Base-by-base conservation (phyloP, 2,113 vertebrate genomes). In the Psophia crepitans region DNA sequence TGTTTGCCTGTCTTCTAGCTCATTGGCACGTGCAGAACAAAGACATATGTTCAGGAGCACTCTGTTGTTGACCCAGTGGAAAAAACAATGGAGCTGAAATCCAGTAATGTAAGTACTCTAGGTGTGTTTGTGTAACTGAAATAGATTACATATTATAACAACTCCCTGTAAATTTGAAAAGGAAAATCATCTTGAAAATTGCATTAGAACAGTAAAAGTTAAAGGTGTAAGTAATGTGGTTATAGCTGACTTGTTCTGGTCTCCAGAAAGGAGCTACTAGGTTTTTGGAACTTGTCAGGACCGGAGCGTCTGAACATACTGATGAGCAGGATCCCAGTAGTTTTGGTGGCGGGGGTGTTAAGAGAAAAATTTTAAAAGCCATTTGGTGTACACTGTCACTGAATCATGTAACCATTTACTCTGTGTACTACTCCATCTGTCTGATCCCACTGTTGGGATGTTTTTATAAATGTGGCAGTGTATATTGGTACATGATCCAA, bases 31-130 rank as follows among this genome's bases (percentile, higher is more conserved):
- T 89, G 98, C 44, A 98, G 99, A 84, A 99, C 99, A 21, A 99
- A 98, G 95, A 99, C 99, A 0, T 99, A 99, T 3, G 96, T 99
- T 82, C 98, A 99, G 70, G 99, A 99, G 74, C 99, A 99, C 90
- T 99, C 99, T 2, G 95, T 99, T 30, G 99, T 99, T 69, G 99
- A 99, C 90, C 99, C 99, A 4, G 96, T 96, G 87, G 90, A 98
- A 83, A 99, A 98, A 73, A 98, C 97, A 11, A 99, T 99, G 94
- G 99, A 99, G 86, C 98, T 99, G 19, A 98, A 99, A 73, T 99
- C 99, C 6, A 96, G 98, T 63, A 99, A 99, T 92, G 99, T 99
- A 95, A 99, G 99, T 99, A 53, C 51, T 28, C 51, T 53, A 44
- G 10, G 8, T 78, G 17, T 63, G 73, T 82, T 39, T 63, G 26